Conservation (phyloP, 2,113 vertebrate species). For the Gasterosteus aculeatus region DNA sequence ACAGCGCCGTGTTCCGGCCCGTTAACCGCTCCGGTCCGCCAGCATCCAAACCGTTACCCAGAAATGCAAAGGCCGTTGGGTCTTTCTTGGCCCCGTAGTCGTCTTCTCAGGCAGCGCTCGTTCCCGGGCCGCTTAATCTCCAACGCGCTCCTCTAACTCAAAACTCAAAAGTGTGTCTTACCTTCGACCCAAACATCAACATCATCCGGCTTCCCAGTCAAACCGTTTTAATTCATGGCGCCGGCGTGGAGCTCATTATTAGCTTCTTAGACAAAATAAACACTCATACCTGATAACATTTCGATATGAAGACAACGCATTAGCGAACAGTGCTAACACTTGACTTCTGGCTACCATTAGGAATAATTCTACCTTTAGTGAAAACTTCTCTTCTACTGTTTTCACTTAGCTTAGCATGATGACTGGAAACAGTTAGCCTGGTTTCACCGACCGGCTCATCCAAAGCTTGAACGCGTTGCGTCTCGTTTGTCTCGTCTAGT, state of each 20-base stretch:
- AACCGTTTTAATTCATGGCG: not conserved
- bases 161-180: not conserved
- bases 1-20: too few species aligned
- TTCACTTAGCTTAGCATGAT: slow-evolving; percentile 14
- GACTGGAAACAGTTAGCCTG: not conserved
- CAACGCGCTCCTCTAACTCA: not conserved
- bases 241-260: not conserved
- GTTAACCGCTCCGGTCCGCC: not conserved
- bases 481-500: not conserved
- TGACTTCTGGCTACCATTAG: not conserved
- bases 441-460: not conserved
- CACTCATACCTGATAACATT: not conserved
- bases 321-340: not conserved
- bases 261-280: not conserved
- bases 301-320: not conserved
- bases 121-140: not conserved
- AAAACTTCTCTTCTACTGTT: slow-evolving; percentile 1
- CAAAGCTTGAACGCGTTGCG: not conserved
- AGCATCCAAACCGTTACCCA: not conserved
- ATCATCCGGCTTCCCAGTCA: not conserved
- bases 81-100: not conserved
- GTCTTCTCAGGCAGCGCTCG: slow-evolving; percentile 17
- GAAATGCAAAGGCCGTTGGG: too few species aligned
- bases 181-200: not conserved
- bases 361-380: not conserved